A percentile compares a stretch with the other conserved stretches of the same genome.
Conservation (phyloP, 2,113 vertebrate species). For the Seriola rivoliana region DNA sequence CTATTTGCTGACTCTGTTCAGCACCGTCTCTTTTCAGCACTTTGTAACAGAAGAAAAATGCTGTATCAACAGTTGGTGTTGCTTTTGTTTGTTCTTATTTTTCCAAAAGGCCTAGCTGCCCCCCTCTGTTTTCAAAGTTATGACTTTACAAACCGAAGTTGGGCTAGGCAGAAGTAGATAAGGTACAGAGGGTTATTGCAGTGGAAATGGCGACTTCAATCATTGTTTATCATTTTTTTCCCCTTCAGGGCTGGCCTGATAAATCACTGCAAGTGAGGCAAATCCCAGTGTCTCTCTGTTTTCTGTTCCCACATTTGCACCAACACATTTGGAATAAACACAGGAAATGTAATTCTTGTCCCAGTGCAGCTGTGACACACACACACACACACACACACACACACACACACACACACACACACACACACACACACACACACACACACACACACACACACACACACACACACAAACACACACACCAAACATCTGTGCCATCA, state of each 20-base stretch:
- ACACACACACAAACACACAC: too few relatives aligned
- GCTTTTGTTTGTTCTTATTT: slow-evolving; percentile 11
- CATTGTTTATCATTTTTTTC: slow-evolving; percentile 8
- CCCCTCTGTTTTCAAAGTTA: slow-evolving; percentile 11
- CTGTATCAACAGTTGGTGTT: neutral
- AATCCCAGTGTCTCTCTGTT: neutral
- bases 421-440: too few relatives aligned
- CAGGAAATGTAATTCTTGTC: slow-evolving; percentile 9
- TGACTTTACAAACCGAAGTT: slow-evolving; percentile 12
- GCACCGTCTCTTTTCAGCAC: neutral
- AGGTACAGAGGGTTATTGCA: slow-evolving; percentile 7
- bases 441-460: too few relatives aligned
- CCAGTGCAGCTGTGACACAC: neutral
- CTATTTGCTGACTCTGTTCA: neutral
- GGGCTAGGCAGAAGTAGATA: slow-evolving; percentile 11
- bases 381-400: too few relatives aligned
- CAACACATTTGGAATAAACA: slow-evolving; percentile 6
- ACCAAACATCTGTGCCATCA: neutral
- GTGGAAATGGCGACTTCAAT: slow-evolving; percentile 1
- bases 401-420: too few relatives aligned
- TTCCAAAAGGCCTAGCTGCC: neutral
- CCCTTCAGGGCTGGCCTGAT: slow-evolving; percentile 4
- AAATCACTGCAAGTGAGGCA: neutral
- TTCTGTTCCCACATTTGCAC: neutral
- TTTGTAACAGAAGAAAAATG: neutral